Evolutionary conservation across 2,113 vertebrate species (phyloP), one percentile per base, ranked within the genome.

Genomic region (Paramormyrops kingsleyae): DNA sequence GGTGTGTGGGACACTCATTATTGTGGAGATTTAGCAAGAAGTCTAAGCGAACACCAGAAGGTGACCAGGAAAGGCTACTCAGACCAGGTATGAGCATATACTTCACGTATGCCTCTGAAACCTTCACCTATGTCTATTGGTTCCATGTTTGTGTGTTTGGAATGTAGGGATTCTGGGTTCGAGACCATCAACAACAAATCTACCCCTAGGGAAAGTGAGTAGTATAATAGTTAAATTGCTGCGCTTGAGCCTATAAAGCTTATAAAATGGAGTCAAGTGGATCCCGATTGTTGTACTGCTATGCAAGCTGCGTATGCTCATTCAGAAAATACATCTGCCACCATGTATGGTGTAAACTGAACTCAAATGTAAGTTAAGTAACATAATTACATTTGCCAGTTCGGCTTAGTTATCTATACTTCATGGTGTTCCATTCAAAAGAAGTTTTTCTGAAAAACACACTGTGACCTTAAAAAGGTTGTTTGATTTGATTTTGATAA

Each of bases 81-180:
- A 13, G 42, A 85, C 42, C 83, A 86, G 83, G 83, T 86, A 86
- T 50, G 24, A 13, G 4, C 12, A 56, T 44, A 47, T 59, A 88
- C 21, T 44, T 47, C n/a, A 56, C 5, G 1, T 87, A 31, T 95
- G 91, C 94, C 17, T 56, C n/a, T 80, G 31, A 42, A 85, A 74
- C 27, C 27, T 74, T 27, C n/a, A 35, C 12, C 66, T 87, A 91
- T 91, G 87, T 92, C 90, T 93, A 35, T 74, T 44, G n/a, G 42
- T 21, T 77, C 42, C 27, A 80, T 77, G 85, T 89, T 53, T 88
- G 91, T 92, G 92, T 92, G 89, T 89, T 3, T 92, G 89, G 5
- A 86, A 86, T 86, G 24, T 86, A 49, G n/a, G 39, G 21, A 46
- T 50, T 86, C 44, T 42, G 13, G 15, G 31, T 77, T 77, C 13